Evolutionary conservation across 1,140 invertebrate species (phyloP).

Genomic region (Drosophila obscura): DNA sequence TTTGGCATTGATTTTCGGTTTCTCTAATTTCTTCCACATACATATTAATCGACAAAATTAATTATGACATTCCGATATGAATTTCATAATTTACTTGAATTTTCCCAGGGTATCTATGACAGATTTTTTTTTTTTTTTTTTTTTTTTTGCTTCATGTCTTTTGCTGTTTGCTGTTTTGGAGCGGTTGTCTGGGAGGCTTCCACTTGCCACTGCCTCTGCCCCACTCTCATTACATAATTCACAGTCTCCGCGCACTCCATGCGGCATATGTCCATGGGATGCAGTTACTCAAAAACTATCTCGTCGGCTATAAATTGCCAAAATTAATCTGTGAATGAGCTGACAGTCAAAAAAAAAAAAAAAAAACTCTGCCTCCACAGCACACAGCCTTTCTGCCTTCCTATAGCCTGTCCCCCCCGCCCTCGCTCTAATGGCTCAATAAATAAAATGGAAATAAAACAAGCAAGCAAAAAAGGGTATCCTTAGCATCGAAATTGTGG

Average conservation of each 20-base stretch:
- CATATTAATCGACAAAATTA: too few relatives aligned
- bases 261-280: slow-evolving; percentile 48
- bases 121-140: neutral
- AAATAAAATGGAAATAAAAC: slow-evolving; percentile 67
- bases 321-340: slow-evolving; percentile 80
- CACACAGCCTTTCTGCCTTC: neutral
- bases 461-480: neutral
- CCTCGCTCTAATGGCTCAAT: slow-evolving; percentile 71
- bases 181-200: slow-evolving; percentile 12
- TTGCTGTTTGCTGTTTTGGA: neutral
- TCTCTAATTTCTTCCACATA: too few relatives aligned
- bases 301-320: slow-evolving; percentile 69
- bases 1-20: too few relatives aligned
- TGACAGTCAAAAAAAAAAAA: slow-evolving; percentile 42
- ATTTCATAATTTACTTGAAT: neutral
- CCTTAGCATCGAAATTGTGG: too few relatives aligned
- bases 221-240: slow-evolving; percentile 54
- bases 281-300: slow-evolving; percentile 78
- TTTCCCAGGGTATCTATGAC: slow-evolving; percentile 48
- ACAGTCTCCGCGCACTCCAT: slow-evolving; percentile 40
- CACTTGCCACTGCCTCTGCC: slow-evolving; percentile 2
- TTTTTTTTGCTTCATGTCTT: slow-evolving; percentile 10
- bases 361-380: neutral
- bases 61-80: too few relatives aligned
- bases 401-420: neutral